A percentile compares a stretch with the other conserved stretches of the same genome.
Evolutionary conservation across 2,113 vertebrate species (phyloP).

Genomic region (Mobula hypostoma): DNA sequence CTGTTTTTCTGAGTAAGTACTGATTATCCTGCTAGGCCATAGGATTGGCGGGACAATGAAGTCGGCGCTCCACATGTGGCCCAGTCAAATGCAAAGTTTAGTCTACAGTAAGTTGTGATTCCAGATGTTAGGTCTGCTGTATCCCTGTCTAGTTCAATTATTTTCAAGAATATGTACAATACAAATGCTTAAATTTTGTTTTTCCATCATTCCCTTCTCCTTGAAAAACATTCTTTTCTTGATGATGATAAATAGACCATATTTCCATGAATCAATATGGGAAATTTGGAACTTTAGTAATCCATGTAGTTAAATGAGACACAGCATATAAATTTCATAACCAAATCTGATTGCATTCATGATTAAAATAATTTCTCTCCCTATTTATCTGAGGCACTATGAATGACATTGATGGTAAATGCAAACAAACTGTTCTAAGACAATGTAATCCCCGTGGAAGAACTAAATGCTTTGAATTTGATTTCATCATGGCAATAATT

Average conservation of each 20-base stretch:
- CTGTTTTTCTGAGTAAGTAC: no score
- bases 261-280: constrained; percentile 10
- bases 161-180: no score
- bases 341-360: neutral
- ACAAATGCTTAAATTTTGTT: neutral
- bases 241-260: neutral
- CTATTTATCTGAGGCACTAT: neutral
- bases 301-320: constrained; percentile 20
- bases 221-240: neutral
- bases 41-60: no score
- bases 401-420: neutral
- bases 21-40: no score
- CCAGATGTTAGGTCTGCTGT: no score
- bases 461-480: neutral
- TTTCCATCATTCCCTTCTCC: neutral
- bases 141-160: no score
- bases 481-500: neutral
- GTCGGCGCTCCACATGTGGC: no score
- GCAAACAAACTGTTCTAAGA: neutral
- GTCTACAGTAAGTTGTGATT: no score
- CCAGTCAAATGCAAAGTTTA: no score
- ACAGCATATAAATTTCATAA: neutral
- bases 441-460: neutral
- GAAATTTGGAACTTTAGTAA: neutral
- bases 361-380: neutral